Evolutionary conservation across 2,797 vertebrate genomes (phyloP), one percentile per base, ranked within the genome.

Genomic region (Pseudotriccus pelzelni): DNA sequence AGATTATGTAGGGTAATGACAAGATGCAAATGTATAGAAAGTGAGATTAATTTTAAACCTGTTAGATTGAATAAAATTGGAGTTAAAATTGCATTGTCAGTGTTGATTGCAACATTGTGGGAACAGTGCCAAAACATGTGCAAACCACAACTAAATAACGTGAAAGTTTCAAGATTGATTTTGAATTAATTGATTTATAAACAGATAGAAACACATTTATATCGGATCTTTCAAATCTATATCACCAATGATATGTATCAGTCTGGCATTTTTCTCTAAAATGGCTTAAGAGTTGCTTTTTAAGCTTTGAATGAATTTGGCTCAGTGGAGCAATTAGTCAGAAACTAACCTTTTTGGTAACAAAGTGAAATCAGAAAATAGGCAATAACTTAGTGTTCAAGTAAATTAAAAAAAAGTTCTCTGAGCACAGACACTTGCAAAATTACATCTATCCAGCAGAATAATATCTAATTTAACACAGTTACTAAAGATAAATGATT

Each of bases 401-500:
- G 94, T 95, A 96, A 96, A 95, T 95, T 96, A 2, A 58, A 93
- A 87, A 93, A 96, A 97, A 96, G 90, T 96, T 97, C 79, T 82
- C 89, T 94, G 96, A 97, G 80, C 95, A 93, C 49, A 96, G 92
- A 90, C 60, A 96, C 84, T 97, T 96, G 69, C 90, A 96, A 97
- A 98, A 97, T 96, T 97, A 53, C 77, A 97, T 91, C 89, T 96
- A 96, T 97, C 94, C 74, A 96, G 92, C 87, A 96, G 93, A 96
- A 96, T 97, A 97, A 97, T 98, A 97, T 97, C 94, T 97, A 96
- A 97, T 98, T 98, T 98, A 97, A 97, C 91, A 97, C 90, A 96
- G 90, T 97, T 97, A 96, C 96, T 97, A 97, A 96, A 97, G 97
- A 98, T 96, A 98, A 98, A 98, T 98, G 76, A 97, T 98, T 97